A percentile compares a stretch with the other conserved stretches of the same genome.
Evolutionary conservation across 2,113 vertebrate genomes (phyloP).

Genomic region (Pluvianellus socialis): DNA sequence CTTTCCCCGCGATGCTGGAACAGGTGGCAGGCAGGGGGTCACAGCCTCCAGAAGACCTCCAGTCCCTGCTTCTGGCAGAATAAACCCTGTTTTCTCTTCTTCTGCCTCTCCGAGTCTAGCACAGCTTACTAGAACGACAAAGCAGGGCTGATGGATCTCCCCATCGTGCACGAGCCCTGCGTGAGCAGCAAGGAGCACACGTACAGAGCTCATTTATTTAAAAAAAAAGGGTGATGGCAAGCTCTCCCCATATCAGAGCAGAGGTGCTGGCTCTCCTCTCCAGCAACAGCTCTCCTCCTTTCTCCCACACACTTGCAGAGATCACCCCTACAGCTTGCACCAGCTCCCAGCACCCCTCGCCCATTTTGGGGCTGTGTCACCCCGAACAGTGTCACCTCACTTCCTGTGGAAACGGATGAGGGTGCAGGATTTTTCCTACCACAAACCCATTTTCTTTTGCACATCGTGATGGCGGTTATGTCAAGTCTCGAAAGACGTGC

Average conservation of each 20-base stretch:
- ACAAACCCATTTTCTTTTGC: not conserved
- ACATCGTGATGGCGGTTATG: rapidly evolving
- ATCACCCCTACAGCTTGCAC: not conserved
- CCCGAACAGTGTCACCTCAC: too few relatives aligned
- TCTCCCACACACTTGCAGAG: not conserved
- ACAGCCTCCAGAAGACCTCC: not conserved
- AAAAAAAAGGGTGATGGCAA: not conserved
- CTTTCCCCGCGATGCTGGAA: not conserved
- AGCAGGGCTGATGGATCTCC: not conserved
- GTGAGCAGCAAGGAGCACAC: not conserved
- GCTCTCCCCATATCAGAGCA: not conserved
- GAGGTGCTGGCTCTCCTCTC: not conserved
- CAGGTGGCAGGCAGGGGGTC: not conserved
- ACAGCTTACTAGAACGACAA: not conserved
- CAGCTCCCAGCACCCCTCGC: not conserved
- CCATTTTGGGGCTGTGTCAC: rapidly evolving
- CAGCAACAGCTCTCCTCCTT: not conserved
- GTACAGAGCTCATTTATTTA: not conserved
- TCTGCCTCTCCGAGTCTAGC: not conserved
- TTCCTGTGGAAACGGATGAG: rapidly evolving
- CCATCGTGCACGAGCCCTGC: rapidly evolving
- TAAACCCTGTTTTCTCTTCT: not conserved
- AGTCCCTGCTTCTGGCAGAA: not conserved
- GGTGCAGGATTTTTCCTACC: not conserved
- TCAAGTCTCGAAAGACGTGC: rapidly evolving